A percentile compares a stretch with the other conserved stretches of the same genome.
phyloP scores from a whole-genome alignment of 2,113 vertebrate species.

The Ia io region DNA sequence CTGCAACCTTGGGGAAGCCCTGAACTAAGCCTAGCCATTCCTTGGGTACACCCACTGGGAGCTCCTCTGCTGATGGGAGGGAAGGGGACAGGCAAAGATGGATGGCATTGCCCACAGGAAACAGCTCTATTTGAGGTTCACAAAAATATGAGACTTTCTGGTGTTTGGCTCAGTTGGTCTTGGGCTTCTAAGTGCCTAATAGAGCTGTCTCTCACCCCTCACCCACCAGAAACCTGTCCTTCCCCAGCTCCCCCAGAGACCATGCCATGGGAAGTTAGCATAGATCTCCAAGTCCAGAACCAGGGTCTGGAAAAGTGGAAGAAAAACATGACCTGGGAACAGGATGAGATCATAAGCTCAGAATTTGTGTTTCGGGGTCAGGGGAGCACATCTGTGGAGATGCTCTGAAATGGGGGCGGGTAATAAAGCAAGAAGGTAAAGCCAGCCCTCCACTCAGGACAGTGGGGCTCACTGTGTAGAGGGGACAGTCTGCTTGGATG shows the following conservation, averaged over 20 bases:
- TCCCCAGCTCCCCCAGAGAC: not conserved
- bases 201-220: not conserved
- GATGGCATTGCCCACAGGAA: not conserved
- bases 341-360: not conserved
- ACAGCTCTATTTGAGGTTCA: not conserved
- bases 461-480: not conserved
- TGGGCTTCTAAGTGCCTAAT: not conserved
- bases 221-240: not conserved
- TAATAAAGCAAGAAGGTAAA: not conserved
- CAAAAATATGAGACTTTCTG: not conserved
- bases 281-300: not conserved
- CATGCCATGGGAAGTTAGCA: not conserved
- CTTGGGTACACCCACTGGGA: not conserved
- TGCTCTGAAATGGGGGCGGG: not conserved
- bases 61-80: not conserved
- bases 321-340: not conserved
- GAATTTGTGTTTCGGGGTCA: not conserved
- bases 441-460: not conserved
- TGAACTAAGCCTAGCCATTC: not conserved
- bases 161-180: not conserved
- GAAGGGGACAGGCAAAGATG: not conserved
- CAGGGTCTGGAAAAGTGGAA: not conserved
- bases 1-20: not conserved
- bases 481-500: not conserved
- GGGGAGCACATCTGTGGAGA: not conserved